Evolutionary conservation across 2,888 invertebrate genomes (phyloP), one percentile per base, ranked within the genome.

Genomic region (Syritta pipiens): DNA sequence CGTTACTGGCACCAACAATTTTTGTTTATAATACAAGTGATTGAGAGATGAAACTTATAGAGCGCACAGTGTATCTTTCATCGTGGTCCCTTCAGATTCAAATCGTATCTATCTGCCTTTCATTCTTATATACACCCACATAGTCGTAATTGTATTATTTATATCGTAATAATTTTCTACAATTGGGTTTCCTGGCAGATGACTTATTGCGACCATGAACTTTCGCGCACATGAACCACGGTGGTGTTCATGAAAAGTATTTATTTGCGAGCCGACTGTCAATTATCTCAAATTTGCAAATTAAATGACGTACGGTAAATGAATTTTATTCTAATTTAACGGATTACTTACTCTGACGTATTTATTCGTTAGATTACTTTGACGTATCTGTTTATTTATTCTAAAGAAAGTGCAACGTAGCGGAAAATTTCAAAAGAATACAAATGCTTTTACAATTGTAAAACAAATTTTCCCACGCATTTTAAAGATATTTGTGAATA

Each of bases 251-350:
- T 20, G 20, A 12, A 20, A 49, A 49, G 62, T 22, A 53, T 17
- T 22, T 4, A n/a, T 40, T 48, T 49, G 40, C 28, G 62, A 20
- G 28, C 40, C 30, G 28, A 40, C 44, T 60, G 17, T 46, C 19
- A 48, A 37, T 40, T 62, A 51, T 62, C 62, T 62, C 12, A 20
- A 40, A 20, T 40, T 40, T 37, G 26, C 62, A 62, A 62, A 62
- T 40, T 49, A 26, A 62, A 24, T 22, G 32, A 22, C 3, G 22
- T 19, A 35, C 22, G 22, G 7, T 35, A 20, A 20, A 2, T 6
- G 40, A 53, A 30, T 20, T 57, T 12, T 9, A 1, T 40, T 37
- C 17, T 26, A 10, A 42, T 19, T 57, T n/a, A n/a, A n/a, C 9
- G 19, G 26, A 6, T 26, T 1, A 12, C 19, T 4, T 35, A 12